Evolutionary conservation across 2,113 vertebrate species (phyloP).

Genomic region (Sinocyclocheilus rhinocerous): DNA sequence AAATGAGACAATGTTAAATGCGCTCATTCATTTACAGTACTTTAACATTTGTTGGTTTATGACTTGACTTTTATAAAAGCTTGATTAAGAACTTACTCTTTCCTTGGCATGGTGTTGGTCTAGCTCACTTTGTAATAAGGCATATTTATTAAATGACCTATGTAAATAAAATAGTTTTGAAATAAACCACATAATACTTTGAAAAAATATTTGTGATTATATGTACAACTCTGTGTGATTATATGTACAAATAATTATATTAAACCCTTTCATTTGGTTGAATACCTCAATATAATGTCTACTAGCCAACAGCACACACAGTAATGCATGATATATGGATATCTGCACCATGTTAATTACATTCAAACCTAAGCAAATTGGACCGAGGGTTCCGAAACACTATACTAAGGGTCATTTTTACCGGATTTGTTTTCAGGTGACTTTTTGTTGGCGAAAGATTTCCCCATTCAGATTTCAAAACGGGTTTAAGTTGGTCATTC

Average conservation of each 20-base stretch:
- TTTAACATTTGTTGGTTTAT: not conserved
- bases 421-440: no score
- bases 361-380: no score
- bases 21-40: not conserved
- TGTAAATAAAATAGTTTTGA: constrained; percentile 73
- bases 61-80: constrained; percentile 6
- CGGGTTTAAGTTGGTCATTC: no score
- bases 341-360: no score
- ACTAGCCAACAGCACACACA: no score
- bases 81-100: constrained; percentile 20
- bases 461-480: no score
- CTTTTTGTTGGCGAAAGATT: no score
- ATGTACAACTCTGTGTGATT: not conserved
- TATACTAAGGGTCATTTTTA: no score
- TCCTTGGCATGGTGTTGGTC: constrained; percentile 36
- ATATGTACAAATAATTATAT: not conserved
- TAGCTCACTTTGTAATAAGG: constrained; percentile 20
- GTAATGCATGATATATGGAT: no score
- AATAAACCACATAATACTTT: constrained; percentile 71
- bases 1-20: not conserved
- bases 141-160: constrained; percentile 71
- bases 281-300: not conserved
- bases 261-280: not conserved
- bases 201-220: constrained; percentile 58
- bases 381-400: no score